Evolutionary conservation across 2,797 vertebrate species (phyloP).

Genomic region (Hybognathus amarus): DNA sequence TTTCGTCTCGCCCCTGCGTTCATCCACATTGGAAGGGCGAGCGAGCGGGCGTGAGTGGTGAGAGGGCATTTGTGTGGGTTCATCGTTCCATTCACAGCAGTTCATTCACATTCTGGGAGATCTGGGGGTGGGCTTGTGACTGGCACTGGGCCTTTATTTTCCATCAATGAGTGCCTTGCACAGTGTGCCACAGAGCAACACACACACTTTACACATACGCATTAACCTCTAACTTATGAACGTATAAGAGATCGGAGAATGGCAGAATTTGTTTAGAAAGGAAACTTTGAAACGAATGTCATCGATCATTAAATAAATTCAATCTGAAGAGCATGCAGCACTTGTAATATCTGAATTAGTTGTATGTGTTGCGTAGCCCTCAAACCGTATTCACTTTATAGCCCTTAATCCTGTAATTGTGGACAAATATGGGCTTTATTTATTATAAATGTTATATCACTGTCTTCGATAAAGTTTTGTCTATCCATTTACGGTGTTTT

Average conservation of each 20-base stretch:
- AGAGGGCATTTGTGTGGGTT: constrained; percentile 77
- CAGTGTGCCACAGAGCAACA: constrained; percentile 67
- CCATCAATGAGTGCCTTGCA: constrained; percentile 67
- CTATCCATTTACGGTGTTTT: too few relatives aligned
- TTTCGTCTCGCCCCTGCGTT: constrained; percentile 72
- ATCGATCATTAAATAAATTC: neutral
- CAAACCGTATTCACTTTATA: too few relatives aligned
- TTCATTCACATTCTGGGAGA: constrained; percentile 81
- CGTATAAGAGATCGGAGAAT: neutral
- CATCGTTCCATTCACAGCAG: constrained; percentile 77
- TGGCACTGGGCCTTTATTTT: constrained; percentile 71
- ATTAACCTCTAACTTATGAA: constrained; percentile 4
- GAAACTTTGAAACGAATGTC: neutral
- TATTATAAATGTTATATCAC: too few relatives aligned
- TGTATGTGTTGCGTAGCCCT: too few relatives aligned
- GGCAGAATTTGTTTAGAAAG: neutral
- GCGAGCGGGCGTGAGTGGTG: constrained; percentile 65
- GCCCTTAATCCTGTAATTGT: too few relatives aligned
- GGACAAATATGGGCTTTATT: too few relatives aligned
- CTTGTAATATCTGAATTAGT: neutral
- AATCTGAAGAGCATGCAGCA: neutral
- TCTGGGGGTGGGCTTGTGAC: constrained; percentile 76
- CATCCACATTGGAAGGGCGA: constrained; percentile 58
- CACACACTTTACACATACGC: constrained; percentile 9
- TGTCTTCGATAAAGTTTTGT: too few relatives aligned